Evolutionary conservation across 2,797 vertebrate species (phyloP).

Genomic region (Parauchenoglanis punctatus): DNA sequence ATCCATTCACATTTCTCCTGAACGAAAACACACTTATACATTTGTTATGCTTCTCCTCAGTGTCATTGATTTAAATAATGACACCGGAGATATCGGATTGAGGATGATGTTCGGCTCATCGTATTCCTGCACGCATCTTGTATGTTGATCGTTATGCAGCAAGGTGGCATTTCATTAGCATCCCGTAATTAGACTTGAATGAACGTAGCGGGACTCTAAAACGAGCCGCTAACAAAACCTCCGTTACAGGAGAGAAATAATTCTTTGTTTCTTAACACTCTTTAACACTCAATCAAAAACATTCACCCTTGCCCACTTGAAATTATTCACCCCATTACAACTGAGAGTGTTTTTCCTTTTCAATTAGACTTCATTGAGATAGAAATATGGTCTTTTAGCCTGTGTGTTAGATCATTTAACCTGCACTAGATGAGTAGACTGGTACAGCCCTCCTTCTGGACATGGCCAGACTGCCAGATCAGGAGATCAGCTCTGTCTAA

Average conservation of each 20-base stretch:
- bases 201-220: background rate
- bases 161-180: background rate
- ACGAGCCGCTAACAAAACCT: background rate
- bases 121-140: background rate
- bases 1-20: background rate
- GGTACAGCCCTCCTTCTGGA: background rate
- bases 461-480: conserved; percentile 13
- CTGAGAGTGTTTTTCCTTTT: background rate
- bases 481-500: background rate
- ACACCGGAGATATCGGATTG: background rate
- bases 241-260: background rate
- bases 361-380: background rate
- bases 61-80: background rate
- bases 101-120: background rate
- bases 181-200: conserved; percentile 4
- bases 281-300: background rate
- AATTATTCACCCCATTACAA: background rate
- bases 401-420: conserved; percentile 7
- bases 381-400: background rate
- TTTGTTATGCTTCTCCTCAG: background rate
- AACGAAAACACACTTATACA: background rate
- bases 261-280: background rate
- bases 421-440: conserved; percentile 15
- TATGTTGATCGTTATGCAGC: background rate
- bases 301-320: background rate